Percentiles rank a stretch among this genome's conserved stretches.
These are phyloP conservation scores for Aporophyla lueneburgensis DNA, from an alignment of 2,888 invertebrate species.

Conservation along the genomic window DNA sequence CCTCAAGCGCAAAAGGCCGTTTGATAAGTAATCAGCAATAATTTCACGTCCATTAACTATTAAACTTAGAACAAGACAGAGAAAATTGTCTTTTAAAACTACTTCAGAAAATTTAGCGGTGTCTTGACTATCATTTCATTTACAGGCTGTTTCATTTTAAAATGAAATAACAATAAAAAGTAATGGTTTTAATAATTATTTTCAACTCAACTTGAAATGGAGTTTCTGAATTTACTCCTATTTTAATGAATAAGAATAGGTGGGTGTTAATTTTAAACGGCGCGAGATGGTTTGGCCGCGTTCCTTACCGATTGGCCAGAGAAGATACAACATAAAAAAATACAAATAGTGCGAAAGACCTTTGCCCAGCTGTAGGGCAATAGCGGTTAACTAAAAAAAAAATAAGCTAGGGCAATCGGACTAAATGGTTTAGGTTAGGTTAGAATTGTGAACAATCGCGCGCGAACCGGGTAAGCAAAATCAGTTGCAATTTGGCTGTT, in stretches of 20 bases:
- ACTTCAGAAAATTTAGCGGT: conserved; percentile 12
- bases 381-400: no score
- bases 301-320: no score
- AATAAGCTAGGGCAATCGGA: no score
- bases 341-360: no score
- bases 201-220: no score
- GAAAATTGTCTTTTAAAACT: conserved; percentile 5
- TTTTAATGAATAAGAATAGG: background rate
- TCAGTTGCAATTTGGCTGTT: no score
- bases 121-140: background rate
- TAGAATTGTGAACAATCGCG: no score
- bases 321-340: no score
- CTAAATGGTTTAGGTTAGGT: no score
- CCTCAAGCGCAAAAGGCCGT: background rate
- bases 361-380: no score
- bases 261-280: background rate
- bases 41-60: conserved; percentile 8
- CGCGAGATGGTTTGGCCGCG: no score
- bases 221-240: background rate
- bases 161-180: background rate
- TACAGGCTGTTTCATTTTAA: conserved; percentile 20
- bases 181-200: background rate
- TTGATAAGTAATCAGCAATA: background rate
- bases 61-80: conserved; percentile 18
- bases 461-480: no score